Conservation (phyloP, 2,888 invertebrate species). For the Dorcus hopei region DNA sequence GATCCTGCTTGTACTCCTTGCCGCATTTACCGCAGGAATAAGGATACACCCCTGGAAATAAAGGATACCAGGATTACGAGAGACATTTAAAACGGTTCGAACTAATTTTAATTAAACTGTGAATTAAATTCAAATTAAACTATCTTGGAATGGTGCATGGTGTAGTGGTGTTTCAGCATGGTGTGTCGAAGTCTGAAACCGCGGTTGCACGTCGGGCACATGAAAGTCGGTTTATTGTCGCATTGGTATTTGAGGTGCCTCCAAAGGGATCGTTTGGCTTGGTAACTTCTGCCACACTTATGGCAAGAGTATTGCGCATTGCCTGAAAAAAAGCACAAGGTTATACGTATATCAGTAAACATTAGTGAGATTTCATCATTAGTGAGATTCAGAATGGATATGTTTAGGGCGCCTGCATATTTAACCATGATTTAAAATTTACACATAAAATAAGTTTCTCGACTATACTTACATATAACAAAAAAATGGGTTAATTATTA, state of each 20-base stretch:
- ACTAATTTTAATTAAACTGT: no score
- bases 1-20: conserved; percentile 46
- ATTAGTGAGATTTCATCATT: no score
- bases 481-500: no score
- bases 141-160: conserved; percentile 1
- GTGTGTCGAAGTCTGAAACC: conserved; percentile 17
- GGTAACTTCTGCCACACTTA: conserved; percentile 9
- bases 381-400: no score
- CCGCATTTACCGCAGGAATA: conserved; percentile 27
- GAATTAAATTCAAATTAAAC: neutral
- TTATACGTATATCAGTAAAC: no score
- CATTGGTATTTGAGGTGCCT: conserved; percentile 26
- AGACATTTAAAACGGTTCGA: no score
- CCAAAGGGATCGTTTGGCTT: conserved; percentile 20
- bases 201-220: conserved; percentile 45
- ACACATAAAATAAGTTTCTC: no score
- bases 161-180: conserved; percentile 12
- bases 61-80: no score
- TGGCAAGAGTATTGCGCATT: conserved; percentile 7
- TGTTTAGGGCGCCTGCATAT: no score
- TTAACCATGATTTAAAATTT: no score
- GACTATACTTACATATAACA: no score
- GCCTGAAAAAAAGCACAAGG: conserved; percentile 11
- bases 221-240: conserved; percentile 24
- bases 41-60: no score